These are phyloP conservation scores for Leptothorax acervorum DNA, from an alignment of 2,888 invertebrate species.

Conservation along the genomic window DNA sequence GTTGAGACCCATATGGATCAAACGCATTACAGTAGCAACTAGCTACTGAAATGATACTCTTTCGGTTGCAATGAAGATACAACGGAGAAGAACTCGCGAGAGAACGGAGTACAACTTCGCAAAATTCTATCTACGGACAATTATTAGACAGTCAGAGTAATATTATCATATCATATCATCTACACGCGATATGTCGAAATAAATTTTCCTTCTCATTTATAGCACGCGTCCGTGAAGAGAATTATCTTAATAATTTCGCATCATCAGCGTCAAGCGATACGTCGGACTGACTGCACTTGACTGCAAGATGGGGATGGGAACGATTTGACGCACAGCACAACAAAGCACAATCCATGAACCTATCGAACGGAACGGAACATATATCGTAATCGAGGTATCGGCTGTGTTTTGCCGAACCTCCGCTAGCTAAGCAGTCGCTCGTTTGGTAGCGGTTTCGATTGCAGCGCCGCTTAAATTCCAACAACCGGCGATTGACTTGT, in stretches of 20 bases:
- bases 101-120: constrained; percentile 54
- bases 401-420: no score
- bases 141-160: background rate
- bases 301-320: background rate
- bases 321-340: constrained; percentile 14
- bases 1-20: constrained; percentile 73
- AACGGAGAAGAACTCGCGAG: constrained; percentile 23
- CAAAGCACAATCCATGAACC: constrained; percentile 25
- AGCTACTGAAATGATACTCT: constrained; percentile 53
- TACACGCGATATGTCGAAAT: background rate
- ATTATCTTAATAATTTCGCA: background rate
- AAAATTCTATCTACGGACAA: constrained; percentile 38
- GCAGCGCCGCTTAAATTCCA: no score
- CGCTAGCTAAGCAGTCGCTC: no score
- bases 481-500: no score
- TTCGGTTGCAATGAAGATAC: constrained; percentile 54
- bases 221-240: background rate
- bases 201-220: background rate
- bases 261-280: background rate
- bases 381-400: background rate
- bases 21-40: constrained; percentile 57
- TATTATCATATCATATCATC: background rate
- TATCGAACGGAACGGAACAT: background rate
- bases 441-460: background rate
- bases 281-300: background rate